Conservation (phyloP, 2,888 invertebrate species). For the Metellina segmentata region DNA sequence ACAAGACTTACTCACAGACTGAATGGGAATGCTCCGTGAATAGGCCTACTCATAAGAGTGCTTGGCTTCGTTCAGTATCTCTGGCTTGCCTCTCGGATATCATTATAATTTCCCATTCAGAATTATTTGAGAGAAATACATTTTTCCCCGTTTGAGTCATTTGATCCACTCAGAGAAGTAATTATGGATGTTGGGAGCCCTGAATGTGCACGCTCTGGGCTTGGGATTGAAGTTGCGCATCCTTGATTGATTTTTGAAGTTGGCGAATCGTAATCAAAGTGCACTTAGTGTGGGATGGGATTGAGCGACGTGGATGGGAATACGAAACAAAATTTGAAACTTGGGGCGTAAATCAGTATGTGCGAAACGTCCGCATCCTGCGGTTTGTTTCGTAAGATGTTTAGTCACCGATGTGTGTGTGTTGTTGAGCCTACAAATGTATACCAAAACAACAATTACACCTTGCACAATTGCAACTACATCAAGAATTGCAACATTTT, state of each 20-base stretch:
- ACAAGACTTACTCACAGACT: background rate
- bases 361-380: no score
- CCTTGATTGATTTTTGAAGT: background rate
- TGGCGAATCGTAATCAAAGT: background rate
- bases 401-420: no score
- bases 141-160: background rate
- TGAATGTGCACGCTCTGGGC: no score
- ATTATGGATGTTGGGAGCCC: background rate
- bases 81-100: background rate
- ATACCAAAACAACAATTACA: no score
- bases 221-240: background rate
- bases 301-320: background rate
- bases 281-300: background rate
- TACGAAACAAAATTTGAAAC: no score
- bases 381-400: no score
- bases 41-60: background rate
- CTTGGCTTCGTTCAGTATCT: no score
- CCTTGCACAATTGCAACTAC: no score
- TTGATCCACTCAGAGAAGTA: background rate
- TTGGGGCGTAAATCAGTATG: no score
- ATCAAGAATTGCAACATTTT: no score
- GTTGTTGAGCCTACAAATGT: no score
- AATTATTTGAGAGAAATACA: background rate
- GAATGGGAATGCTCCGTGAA: background rate
- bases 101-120: background rate